phyloP scores from a whole-genome alignment of 2,113 vertebrate genomes.

The Cryptotis parvus region DNA sequence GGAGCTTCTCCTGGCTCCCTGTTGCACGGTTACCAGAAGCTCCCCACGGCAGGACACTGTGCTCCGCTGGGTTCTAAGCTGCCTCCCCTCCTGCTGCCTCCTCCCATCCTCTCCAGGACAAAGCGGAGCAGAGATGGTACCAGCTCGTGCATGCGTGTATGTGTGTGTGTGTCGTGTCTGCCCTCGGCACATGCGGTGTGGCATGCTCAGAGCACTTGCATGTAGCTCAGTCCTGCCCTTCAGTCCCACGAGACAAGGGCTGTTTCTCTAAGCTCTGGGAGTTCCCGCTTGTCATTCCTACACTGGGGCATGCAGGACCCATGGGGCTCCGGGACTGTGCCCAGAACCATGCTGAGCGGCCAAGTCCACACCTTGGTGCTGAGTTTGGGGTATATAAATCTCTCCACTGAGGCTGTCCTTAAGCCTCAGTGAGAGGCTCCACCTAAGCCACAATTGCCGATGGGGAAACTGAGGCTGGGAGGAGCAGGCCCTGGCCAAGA shows the following conservation, averaged over 20 bases:
- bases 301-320: background rate
- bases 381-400: no score
- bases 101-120: background rate
- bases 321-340: background rate
- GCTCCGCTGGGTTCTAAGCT: background rate
- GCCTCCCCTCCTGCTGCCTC: background rate
- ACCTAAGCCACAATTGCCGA: background rate
- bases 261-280: background rate
- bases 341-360: accelerated
- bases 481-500: background rate
- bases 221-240: background rate
- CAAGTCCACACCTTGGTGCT: no score
- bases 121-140: background rate
- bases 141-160: no score
- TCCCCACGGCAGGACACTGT: background rate
- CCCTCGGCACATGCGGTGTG: no score
- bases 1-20: background rate
- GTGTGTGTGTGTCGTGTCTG: no score
- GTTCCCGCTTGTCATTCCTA: background rate
- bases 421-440: no score
- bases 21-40: background rate
- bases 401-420: no score
- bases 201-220: background rate
- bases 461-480: background rate
- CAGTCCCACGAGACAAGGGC: background rate